Conservation (phyloP, 2,888 invertebrate species). For the Protonemura montana region DNA sequence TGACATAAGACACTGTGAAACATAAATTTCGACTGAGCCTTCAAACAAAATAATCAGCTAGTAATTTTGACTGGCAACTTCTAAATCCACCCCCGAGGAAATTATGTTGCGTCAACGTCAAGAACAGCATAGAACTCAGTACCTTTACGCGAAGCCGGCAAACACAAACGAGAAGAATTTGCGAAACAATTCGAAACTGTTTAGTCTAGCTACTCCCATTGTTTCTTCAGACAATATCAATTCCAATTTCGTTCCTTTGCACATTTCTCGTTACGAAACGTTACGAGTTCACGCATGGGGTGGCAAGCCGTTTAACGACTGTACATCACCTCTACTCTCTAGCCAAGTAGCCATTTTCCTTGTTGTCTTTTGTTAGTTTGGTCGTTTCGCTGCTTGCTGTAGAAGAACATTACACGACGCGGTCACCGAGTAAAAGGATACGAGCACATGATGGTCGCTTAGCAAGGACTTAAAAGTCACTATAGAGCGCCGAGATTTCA, state of each 20-base stretch:
- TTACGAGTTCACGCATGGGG: not conserved
- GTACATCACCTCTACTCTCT: not conserved
- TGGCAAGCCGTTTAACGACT: not conserved
- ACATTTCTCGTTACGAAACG: not conserved
- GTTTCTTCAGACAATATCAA: not conserved
- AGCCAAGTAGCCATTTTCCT: not conserved
- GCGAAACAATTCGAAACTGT: not conserved
- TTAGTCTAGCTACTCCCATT: not conserved
- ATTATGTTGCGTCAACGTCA: not conserved
- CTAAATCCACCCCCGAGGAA: not conserved
- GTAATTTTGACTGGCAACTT: not conserved
- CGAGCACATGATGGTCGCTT: not conserved
- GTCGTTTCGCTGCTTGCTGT: not conserved
- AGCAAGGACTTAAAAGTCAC: not conserved
- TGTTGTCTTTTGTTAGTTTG: not conserved
- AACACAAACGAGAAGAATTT: not conserved
- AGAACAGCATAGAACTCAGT: not conserved
- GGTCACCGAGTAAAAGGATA: not conserved
- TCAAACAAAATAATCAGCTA: not conserved
- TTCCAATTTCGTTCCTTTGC: not conserved
- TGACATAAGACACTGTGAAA: not conserved
- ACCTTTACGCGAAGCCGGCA: not conserved
- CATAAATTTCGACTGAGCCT: not conserved
- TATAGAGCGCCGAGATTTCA: too few relatives aligned
- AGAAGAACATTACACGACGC: not conserved